phyloP scores from a whole-genome alignment of 2,888 invertebrate species.

The Agrochola litura region DNA sequence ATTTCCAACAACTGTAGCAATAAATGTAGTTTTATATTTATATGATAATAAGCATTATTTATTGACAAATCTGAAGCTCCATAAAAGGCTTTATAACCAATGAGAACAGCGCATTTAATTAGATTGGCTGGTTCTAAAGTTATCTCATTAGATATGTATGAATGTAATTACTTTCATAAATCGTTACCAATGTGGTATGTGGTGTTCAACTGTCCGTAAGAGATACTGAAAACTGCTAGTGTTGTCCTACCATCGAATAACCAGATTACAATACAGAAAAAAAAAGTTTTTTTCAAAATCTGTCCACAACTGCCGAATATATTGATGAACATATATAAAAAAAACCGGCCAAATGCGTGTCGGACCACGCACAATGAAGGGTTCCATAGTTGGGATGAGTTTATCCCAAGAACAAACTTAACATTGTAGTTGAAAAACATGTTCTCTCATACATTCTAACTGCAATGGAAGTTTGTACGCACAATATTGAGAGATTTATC shows the following conservation, averaged over 20 bases:
- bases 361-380: no score
- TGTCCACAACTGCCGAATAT: no score
- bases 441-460: no score
- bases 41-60: conserved; percentile 14
- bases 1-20: conserved; percentile 2
- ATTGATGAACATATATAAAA: no score
- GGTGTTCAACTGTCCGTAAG: not conserved
- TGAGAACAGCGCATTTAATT: conserved; percentile 11
- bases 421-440: no score
- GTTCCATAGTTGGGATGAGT: no score
- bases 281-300: no score
- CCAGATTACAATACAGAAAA: not conserved
- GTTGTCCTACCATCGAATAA: not conserved
- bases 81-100: conserved; percentile 27
- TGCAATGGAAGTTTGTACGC: no score
- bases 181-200: not conserved
- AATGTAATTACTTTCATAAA: not conserved
- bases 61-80: conserved; percentile 13
- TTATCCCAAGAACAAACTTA: no score
- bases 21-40: conserved; percentile 7
- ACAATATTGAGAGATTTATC: no score
- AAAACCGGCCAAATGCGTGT: no score
- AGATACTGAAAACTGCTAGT: not conserved
- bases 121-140: not conserved
- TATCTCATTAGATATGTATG: not conserved